Percentiles rank a stretch among this genome's conserved stretches.
These are phyloP conservation scores for Amphiduros pacificus DNA, from an alignment of 2,888 invertebrate species.

Conservation along the genomic window DNA sequence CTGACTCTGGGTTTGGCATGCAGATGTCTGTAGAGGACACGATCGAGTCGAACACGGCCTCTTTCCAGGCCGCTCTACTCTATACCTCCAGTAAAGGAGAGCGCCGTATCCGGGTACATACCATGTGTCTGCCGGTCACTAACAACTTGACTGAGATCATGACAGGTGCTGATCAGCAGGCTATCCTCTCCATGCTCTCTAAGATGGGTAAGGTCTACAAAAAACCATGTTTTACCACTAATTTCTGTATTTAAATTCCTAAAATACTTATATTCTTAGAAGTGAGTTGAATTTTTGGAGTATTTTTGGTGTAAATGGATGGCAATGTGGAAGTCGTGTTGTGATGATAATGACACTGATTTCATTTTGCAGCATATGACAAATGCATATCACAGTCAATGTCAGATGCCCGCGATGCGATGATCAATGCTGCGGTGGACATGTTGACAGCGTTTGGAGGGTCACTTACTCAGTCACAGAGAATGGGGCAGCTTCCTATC, in stretches of 20 bases:
- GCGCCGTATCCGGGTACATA: constrained; percentile 95
- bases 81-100: constrained; percentile 96
- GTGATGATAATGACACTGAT: no score
- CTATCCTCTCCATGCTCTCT: constrained; percentile 85
- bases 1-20: constrained; percentile 97
- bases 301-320: no score
- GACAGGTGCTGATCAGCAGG: constrained; percentile 87
- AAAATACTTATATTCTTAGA: neutral
- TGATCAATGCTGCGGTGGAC: constrained; percentile 93
- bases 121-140: constrained; percentile 89
- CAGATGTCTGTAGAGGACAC: constrained; percentile 94
- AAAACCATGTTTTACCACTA: no score
- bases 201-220: constrained; percentile 98
- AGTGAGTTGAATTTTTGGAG: no score
- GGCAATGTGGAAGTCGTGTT: no score
- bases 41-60: constrained; percentile 65
- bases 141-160: constrained; percentile 82
- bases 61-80: constrained; percentile 95
- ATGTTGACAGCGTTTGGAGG: constrained; percentile 76
- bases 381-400: constrained; percentile 82
- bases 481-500: constrained; percentile 70
- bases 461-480: constrained; percentile 62
- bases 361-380: constrained; percentile 75
- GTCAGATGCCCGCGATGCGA: constrained; percentile 92
- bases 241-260: neutral